Evolutionary conservation across 2,888 invertebrate species (phyloP).

Genomic region (Ecdyonurus torrentis): DNA sequence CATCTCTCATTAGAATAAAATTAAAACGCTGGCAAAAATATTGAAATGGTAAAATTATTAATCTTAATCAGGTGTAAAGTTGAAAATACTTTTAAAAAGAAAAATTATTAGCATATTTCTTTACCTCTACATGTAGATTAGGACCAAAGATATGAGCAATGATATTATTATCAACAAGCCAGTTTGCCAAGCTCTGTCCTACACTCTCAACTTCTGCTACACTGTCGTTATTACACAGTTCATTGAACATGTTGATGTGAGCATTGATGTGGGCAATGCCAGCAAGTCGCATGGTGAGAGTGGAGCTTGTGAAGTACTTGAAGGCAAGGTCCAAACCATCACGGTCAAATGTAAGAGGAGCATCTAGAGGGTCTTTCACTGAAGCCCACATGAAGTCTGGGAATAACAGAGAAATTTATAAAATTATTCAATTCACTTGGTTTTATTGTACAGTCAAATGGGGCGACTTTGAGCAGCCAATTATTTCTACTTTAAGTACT

Average conservation of each 20-base stretch:
- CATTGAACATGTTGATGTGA: conserved; percentile 81
- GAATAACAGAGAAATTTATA: conserved; percentile 8
- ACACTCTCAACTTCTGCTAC: conserved; percentile 71
- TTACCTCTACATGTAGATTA: conserved; percentile 85
- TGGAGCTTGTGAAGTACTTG: conserved; percentile 90
- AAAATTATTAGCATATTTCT: too few relatives aligned
- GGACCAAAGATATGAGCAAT: conserved; percentile 94
- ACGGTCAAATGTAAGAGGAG: conserved; percentile 68
- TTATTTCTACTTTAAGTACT: too few relatives aligned
- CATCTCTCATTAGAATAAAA: too few relatives aligned
- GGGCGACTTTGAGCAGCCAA: too few relatives aligned
- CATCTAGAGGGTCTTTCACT: conserved; percentile 78
- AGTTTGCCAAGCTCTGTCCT: conserved; percentile 68
- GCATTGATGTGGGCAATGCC: conserved; percentile 91
- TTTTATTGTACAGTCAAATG: neutral
- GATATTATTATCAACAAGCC: conserved; percentile 78
- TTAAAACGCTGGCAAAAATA: too few relatives aligned
- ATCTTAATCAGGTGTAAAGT: too few relatives aligned
- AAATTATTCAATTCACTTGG: neutral
- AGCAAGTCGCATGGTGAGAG: conserved; percentile 80
- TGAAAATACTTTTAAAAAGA: too few relatives aligned
- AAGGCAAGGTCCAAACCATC: conserved; percentile 87
- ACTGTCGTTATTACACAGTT: conserved; percentile 76
- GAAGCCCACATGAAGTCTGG: conserved; percentile 90
- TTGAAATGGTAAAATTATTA: too few relatives aligned